These are phyloP conservation scores for Gorsachius magnificus DNA, from an alignment of 2,797 vertebrate genomes.

Conservation along the genomic window DNA sequence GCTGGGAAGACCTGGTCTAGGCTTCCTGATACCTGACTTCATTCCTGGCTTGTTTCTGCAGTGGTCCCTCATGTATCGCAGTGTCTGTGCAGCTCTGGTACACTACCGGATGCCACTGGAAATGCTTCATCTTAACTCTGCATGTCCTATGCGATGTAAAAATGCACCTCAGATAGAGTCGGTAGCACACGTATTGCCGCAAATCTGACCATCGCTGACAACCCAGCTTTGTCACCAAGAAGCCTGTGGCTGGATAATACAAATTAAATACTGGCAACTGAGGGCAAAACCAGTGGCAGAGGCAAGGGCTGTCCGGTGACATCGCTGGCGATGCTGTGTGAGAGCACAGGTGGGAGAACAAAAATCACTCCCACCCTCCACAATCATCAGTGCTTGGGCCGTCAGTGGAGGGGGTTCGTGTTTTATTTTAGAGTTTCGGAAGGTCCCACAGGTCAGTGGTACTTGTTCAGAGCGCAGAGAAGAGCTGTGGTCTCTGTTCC, in stretches of 20 bases:
- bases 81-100: neutral
- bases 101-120: neutral
- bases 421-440: neutral
- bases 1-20: neutral
- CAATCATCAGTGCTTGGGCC: neutral
- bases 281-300: neutral
- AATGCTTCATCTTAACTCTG: neutral
- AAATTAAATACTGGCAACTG: neutral
- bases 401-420: neutral
- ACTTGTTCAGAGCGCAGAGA: neutral
- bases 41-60: neutral
- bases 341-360: neutral
- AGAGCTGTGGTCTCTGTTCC: neutral
- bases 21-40: neutral
- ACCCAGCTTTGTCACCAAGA: neutral
- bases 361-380: neutral
- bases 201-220: neutral
- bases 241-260: accelerated
- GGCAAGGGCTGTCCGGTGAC: neutral
- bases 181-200: accelerated
- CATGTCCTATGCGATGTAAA: neutral
- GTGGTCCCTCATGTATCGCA: neutral
- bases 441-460: neutral
- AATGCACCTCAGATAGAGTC: neutral
- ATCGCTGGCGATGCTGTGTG: neutral